Evolutionary conservation across 2,797 vertebrate species (phyloP).

Genomic region (Sebastolobus alascanus): DNA sequence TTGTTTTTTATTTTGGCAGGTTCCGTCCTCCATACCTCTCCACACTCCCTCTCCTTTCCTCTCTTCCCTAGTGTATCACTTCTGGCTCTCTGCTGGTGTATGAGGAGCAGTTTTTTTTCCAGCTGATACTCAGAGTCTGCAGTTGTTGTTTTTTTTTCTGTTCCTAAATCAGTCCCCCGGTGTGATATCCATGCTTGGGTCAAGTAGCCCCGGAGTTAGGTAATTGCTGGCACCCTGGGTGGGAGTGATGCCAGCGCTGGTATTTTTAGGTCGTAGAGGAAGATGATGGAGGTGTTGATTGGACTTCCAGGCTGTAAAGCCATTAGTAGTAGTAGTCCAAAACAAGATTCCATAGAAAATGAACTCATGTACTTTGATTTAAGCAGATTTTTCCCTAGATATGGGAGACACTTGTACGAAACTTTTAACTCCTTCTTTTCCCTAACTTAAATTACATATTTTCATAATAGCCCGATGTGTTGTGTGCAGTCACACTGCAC

Average conservation of each 20-base stretch:
- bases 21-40: not conserved
- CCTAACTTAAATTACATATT: not conserved
- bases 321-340: slow-evolving; percentile 43
- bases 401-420: not conserved
- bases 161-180: slow-evolving; percentile 46
- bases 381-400: not conserved
- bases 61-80: slow-evolving; percentile 9
- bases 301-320: slow-evolving; percentile 61
- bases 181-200: slow-evolving; percentile 43
- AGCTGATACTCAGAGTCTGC: slow-evolving; percentile 29
- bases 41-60: not conserved
- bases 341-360: not conserved
- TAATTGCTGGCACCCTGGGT: slow-evolving; percentile 51
- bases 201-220: slow-evolving; percentile 41
- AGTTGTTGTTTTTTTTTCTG: slow-evolving; percentile 28
- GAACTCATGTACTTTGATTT: not conserved
- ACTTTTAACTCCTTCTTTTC: not conserved
- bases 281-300: slow-evolving; percentile 76
- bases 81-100: slow-evolving; percentile 13
- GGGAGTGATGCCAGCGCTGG: slow-evolving; percentile 45
- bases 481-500: slow-evolving; percentile 8
- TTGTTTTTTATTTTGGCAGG: no score
- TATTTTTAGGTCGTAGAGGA: slow-evolving; percentile 72
- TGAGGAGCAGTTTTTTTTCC: slow-evolving; percentile 15
- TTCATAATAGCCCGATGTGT: slow-evolving; percentile 11